Base-by-base conservation (phyloP, 2,797 vertebrate species). In the Pipistrellus pipistrellus region DNA sequence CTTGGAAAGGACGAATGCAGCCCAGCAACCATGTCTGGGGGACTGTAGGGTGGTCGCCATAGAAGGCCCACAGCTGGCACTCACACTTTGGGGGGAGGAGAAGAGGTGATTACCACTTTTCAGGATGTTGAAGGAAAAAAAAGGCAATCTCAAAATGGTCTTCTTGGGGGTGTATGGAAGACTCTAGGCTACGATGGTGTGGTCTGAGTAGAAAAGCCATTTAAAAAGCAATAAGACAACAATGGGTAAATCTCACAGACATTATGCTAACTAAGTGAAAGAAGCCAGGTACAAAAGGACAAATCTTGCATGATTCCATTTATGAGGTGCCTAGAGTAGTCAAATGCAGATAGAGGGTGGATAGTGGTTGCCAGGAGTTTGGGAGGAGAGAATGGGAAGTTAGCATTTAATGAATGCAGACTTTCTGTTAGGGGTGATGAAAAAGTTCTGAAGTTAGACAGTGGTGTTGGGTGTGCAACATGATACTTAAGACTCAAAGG, bases 1-100 rank as follows among this genome's bases (percentile, higher is more conserved):
- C 97, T 98, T 98, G 97, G 90, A 97, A 98, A 98, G 98, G 97
- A 98, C 95, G 88, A 98, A 98, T 92, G 97, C 94, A 90, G 94
- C 97, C 97, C 88, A 97, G 95, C 72, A 71, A 84, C 78, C 51
- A 59, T 41, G 57, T 92, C 89, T 95, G 46, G 75, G 81, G 66
- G 80, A 84, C 44, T 21, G 38, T 55, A 88, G 64, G 84, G 25
- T 23, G 18, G 57, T 87, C 32, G n/a, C 84, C n/a, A 17, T 8
- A 17, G 82, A 90, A 89, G 55, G 17, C 27, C 69, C 64, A 38
- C 25, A 14, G 51, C n/a, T 51, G 81, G 6, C 66, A 21, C 30
- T 91, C 27, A 41, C 53, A 51, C 38, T 57, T 23, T 25, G 44
- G 30, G 30, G 30, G 23, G 25, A 4, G 55, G 23, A 3, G 23